Evolutionary conservation across 2,113 vertebrate species (phyloP), one percentile per base, ranked within the genome.

Genomic region (Pavo muticus): DNA sequence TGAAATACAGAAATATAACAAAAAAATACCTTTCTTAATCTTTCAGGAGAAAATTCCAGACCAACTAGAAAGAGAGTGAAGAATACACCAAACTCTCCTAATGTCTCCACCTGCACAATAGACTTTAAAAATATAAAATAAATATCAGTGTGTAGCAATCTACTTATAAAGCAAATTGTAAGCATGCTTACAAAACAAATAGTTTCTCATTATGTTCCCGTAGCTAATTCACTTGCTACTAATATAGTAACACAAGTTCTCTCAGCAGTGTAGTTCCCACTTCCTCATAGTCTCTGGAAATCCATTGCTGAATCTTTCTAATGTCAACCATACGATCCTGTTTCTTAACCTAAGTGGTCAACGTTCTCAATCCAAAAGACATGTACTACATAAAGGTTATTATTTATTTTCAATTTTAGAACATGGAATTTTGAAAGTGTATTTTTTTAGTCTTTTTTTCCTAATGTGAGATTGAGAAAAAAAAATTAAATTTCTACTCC

Each of bases 51-150:
- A 97, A 99, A 99, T 95, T 99, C 99, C 87, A 99, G 95, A 71
- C 99, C 99, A 59, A 99, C 99, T 59, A 99, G 97, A 94, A 99
- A 99, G n/a, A 99, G 98, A n/a, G 99, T 99, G 91, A 99, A 99
- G 97, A 99, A 99, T 23, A 99, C 99, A 15, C 99, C 99, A 87
- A 99, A 97, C 87, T 99, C 99, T 91, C 99, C 99, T 64, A 99
- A 93, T 0, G 99, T 99, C 95, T 99, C 99, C 96, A 99, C 99
- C 97, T 99, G 99, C 29, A 99, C 99, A 97, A 99, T 98, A 47
- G 99, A 99, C 99, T 99, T 59, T 59, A 94, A 79, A 84, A 92
- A 90, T 39, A 64, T 15, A 48, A 54, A 20, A 23, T 20, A 39
- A 68, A 72, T 48, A 74, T 93, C 17, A 94, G 57, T 70, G 63